phyloP scores from a whole-genome alignment of 2,888 invertebrate genomes.

The Noctua janthina region DNA sequence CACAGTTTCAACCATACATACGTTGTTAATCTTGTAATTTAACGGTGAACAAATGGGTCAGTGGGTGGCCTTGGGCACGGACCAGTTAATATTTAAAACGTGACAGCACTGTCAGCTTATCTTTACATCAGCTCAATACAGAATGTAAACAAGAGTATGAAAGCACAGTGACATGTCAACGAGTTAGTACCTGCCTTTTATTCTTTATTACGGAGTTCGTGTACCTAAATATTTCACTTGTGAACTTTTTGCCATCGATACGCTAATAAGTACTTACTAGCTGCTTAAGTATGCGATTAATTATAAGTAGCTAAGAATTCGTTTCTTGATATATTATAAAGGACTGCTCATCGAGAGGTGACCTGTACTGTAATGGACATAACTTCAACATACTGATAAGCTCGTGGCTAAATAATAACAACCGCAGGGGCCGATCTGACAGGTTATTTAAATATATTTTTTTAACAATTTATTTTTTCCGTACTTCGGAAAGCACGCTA shows the following conservation, averaged over 20 bases:
- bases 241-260: background rate
- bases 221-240: background rate
- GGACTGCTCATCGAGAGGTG: background rate
- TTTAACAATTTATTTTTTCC: no score
- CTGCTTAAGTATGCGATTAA: background rate
- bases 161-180: constrained; percentile 30
- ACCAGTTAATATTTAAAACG: constrained; percentile 26
- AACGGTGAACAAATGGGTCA: constrained; percentile 34
- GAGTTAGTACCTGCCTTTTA: background rate
- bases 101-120: constrained; percentile 46
- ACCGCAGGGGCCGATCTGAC: background rate
- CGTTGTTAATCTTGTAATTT: background rate
- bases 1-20: background rate
- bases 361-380: background rate
- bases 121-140: constrained; percentile 28
- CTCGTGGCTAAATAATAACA: background rate
- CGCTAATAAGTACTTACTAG: background rate
- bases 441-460: no score
- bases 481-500: background rate
- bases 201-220: background rate
- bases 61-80: constrained; percentile 18
- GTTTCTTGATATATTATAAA: background rate
- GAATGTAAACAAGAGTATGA: constrained; percentile 15
- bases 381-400: background rate
- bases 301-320: background rate